Conservation (phyloP, 2,113 vertebrate genomes). For the Phocoena phocoena region DNA sequence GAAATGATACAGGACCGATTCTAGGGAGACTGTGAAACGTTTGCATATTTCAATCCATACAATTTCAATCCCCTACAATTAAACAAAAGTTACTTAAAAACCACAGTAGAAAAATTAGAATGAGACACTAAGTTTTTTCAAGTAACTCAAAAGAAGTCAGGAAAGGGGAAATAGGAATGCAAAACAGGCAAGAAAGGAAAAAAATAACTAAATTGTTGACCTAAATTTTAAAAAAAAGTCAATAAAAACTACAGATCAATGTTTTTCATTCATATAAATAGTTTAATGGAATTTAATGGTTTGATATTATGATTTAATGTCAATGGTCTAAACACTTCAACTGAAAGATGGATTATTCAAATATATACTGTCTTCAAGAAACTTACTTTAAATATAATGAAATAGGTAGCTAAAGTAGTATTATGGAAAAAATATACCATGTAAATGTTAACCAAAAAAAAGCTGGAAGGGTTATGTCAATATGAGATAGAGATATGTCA, state of each 20-base stretch:
- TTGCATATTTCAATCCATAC: not conserved
- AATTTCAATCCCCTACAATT: not conserved
- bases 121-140: not conserved
- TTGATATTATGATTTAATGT: not conserved
- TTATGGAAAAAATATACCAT: not conserved
- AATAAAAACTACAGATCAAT: not conserved
- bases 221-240: not conserved
- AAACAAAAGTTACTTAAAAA: not conserved
- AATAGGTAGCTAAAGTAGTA: not conserved
- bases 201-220: not conserved
- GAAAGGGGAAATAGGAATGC: not conserved
- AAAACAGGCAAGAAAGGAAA: not conserved
- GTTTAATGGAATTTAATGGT: not conserved
- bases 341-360: not conserved
- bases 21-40: not conserved
- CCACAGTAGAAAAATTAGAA: not conserved
- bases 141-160: not conserved
- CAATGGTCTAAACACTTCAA: not conserved
- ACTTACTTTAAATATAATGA: not conserved
- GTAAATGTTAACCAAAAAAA: not conserved
- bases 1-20: not conserved
- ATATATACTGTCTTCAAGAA: not conserved
- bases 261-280: not conserved
- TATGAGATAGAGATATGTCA: not conserved
- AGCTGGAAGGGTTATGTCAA: not conserved